Conservation (phyloP, 2,888 invertebrate species). For the Lacanobia wlatinum region DNA sequence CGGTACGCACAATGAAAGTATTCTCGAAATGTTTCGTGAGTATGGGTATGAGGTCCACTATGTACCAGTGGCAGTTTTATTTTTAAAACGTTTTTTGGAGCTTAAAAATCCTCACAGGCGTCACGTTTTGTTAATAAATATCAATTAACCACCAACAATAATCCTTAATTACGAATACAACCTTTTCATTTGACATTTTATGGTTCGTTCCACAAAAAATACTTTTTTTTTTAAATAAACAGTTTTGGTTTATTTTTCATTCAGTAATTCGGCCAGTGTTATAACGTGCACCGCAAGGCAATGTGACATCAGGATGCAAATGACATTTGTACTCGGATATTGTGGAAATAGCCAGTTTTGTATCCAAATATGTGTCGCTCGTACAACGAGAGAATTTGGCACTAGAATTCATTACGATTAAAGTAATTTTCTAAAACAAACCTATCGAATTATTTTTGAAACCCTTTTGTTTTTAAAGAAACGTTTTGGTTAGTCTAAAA, state of each 20-base stretch:
- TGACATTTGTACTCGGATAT: slow-evolving; percentile 39
- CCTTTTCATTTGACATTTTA: not conserved
- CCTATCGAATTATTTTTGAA: not conserved
- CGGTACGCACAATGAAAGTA: too few species aligned
- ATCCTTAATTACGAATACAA: not conserved
- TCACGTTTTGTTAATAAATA: not conserved
- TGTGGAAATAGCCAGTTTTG: slow-evolving; percentile 2
- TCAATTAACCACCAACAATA: not conserved
- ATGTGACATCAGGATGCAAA: slow-evolving; percentile 48
- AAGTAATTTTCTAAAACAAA: slow-evolving; percentile 3
- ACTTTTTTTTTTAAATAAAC: slow-evolving; percentile 12
- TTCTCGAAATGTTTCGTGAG: too few species aligned
- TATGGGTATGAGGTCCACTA: too few species aligned
- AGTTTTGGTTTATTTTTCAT: slow-evolving; percentile 21
- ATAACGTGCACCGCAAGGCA: slow-evolving; percentile 32
- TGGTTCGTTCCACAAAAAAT: not conserved
- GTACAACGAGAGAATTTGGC: not conserved
- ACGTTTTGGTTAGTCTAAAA: not conserved
- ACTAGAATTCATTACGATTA: not conserved
- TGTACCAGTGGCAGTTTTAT: not conserved
- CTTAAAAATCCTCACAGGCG: not conserved
- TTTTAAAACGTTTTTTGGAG: not conserved
- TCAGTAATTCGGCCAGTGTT: slow-evolving; percentile 8
- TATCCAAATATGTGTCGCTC: slow-evolving; percentile 9
- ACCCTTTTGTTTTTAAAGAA: not conserved